Evolutionary conservation across 2,888 invertebrate species (phyloP).

Genomic region (Toxonevra muliebris): DNA sequence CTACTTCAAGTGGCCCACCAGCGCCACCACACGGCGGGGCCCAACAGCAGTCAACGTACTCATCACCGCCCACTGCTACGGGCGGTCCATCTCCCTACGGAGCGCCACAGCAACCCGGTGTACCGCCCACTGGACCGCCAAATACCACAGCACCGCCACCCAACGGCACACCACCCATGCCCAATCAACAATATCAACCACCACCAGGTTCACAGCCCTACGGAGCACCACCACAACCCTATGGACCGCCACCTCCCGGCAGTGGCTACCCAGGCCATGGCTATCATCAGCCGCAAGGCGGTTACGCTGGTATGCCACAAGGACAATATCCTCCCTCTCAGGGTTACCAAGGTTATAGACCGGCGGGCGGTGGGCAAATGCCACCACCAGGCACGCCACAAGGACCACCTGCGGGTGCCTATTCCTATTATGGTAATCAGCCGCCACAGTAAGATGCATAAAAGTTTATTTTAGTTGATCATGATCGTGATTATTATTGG

Average conservation of each 20-base stretch:
- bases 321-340: constrained; percentile 72
- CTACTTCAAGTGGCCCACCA: constrained; percentile 58
- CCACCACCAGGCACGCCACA: constrained; percentile 66
- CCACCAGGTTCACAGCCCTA: constrained; percentile 62
- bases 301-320: constrained; percentile 71
- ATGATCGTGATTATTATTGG: neutral
- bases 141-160: constrained; percentile 62
- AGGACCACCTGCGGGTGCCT: constrained; percentile 73
- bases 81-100: constrained; percentile 53
- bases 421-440: constrained; percentile 84
- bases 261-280: constrained; percentile 69
- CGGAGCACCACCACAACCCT: constrained; percentile 61
- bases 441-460: constrained; percentile 68
- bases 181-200: constrained; percentile 60
- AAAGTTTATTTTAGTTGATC: neutral
- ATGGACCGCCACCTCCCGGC: constrained; percentile 62
- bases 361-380: constrained; percentile 67
- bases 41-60: constrained; percentile 58
- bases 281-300: constrained; percentile 68
- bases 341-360: constrained; percentile 73
- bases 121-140: constrained; percentile 56
- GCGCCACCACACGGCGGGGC: constrained; percentile 41
- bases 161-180: constrained; percentile 58
- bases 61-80: constrained; percentile 54
- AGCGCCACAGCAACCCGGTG: constrained; percentile 42